Evolutionary conservation across 2,797 vertebrate species (phyloP), one percentile per base, ranked within the genome.

Genomic region (Microtus californicus): DNA sequence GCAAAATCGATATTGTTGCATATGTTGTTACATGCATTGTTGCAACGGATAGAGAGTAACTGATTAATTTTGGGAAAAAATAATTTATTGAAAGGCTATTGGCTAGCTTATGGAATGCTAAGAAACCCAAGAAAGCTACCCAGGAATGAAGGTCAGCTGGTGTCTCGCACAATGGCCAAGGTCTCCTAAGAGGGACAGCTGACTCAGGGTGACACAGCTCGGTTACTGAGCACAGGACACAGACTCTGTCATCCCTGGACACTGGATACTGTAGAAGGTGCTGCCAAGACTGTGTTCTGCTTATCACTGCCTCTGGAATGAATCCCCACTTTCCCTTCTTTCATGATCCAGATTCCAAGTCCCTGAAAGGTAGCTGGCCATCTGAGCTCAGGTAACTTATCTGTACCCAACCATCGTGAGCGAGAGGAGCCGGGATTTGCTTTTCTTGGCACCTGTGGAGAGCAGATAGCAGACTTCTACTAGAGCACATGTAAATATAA

Each of bases 161-260:
- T 79, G 73, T 63, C 77, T 79, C 80, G 90, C 21, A 54, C 43
- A n/a, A 7, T 10, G n/a, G 43, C 94, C 79, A 89, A 61, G 37
- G 31, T 89, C 87, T 95, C 82, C 48, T n/a, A 67, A 67, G 9
- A 96, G 80, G 23, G 85, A 79, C 13, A 81, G 93, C 88, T 37
- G n/a, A 56, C 90, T 90, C 85, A 82, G 94, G 27, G 81, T 97
- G 95, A 96, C 94, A 29, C 92, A 96, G 94, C 93, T 95, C 69
- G 61, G 45, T 61, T 37, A 9, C 76, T 43, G 91, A 54, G 51
- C 51, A 31, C 40, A 34, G 87, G 54, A 27, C 59, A 21, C 56
- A 56, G 87, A 56, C 69, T 71, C 65, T 21, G 7, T 80, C n/a
- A 3, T 80, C 40, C 6, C 48, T 0, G 1, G 95, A 96, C 5